Evolutionary conservation across 2,888 invertebrate genomes (phyloP), one percentile per base, ranked within the genome.

Genomic region (Scaptomyza reducta): DNA sequence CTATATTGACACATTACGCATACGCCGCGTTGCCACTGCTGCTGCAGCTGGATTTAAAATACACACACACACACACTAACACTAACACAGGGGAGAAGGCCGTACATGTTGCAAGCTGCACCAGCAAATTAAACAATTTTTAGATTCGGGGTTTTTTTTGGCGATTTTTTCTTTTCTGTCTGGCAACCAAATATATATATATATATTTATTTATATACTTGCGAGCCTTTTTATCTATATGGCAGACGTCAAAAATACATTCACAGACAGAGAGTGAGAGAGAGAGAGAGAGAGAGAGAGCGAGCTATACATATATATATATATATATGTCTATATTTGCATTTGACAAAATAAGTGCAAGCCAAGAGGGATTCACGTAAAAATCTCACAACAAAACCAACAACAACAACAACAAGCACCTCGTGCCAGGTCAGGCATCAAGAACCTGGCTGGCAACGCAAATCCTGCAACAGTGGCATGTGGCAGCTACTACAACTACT

Each of bases 331-430:
- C 88, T 82, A 83, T 82, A 88, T 82, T 88, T 82, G 81, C 87
- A 82, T 88, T 82, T 82, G 81, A 88, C 89, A 87, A 82, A 88
- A 82, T 87, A 87, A 82, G 88, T 78, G 81, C 82, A 87, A 68
- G 81, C 71, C 29, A 49, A 49, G 29, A 44, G 35, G 63, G 44
- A 60, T 46, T 22, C 35, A 31, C n/a, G 31, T 14, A 16, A 60
- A 64, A 31, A 11, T 31, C 22, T 29, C n/a, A 44, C 53, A 55
- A 44, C 59, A 63, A 18, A 54, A 42, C 22, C 18, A 10, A 7
- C 3, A 55, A 14, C 18, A 50, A 35, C 44, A 67, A 41, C 29
- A 44, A 45, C 45, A 33, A 47, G 33, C 74, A 54, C 50, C 63
- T 56, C 55, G 46, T 46, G 70, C 27, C 71, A 75, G 76, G 70